phyloP scores from a whole-genome alignment of 2,888 invertebrate genomes.

The Cotesia congregata region DNA sequence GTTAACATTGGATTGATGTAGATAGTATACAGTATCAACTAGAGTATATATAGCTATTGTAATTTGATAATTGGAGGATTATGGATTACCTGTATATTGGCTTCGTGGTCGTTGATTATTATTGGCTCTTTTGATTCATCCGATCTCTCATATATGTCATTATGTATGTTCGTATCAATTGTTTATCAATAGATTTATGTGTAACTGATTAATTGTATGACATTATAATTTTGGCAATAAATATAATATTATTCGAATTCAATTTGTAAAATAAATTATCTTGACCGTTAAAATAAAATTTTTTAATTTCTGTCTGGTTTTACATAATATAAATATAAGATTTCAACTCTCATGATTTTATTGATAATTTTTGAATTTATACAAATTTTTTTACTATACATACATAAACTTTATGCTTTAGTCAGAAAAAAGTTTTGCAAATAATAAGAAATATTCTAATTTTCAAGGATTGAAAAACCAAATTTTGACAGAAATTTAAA shows the following conservation, averaged over 20 bases:
- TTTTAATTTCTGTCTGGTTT: too few species aligned
- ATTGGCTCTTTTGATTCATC: conserved; percentile 47
- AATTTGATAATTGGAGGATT: conserved; percentile 65
- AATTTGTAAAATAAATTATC: not conserved
- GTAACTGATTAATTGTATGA: not conserved
- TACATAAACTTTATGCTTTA: too few species aligned
- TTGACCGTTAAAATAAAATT: too few species aligned
- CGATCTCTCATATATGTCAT: conserved; percentile 6
- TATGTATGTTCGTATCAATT: conserved; percentile 7
- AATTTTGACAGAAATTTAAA: too few species aligned
- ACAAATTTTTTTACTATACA: too few species aligned
- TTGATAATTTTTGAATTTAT: too few species aligned
- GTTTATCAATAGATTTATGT: conserved; percentile 19
- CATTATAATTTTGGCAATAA: conserved; percentile 4
- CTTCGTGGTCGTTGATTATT: conserved; percentile 55
- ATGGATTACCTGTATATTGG: conserved; percentile 57
- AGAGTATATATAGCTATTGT: conserved; percentile 52
- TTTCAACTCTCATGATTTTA: too few species aligned
- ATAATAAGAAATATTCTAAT: too few species aligned
- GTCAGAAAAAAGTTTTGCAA: too few species aligned
- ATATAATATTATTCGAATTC: not conserved
- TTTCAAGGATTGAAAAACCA: too few species aligned
- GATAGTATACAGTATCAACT: conserved; percentile 35
- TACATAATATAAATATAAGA: too few species aligned
- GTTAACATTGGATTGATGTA: conserved; percentile 28